Conservation (phyloP, 2,888 invertebrate genomes). For the Dryobotodes eremita region DNA sequence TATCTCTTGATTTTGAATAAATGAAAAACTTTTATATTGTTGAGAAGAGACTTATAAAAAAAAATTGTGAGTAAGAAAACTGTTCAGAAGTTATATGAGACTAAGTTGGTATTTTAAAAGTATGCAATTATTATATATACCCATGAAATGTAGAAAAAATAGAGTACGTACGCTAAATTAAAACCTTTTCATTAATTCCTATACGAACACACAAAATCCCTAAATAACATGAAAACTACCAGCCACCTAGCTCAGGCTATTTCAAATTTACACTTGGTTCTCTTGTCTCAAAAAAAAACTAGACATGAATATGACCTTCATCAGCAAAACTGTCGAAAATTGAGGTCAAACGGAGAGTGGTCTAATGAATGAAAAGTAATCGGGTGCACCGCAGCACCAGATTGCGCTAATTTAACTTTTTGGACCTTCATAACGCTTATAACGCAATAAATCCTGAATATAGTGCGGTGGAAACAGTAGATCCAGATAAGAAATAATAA, state of each 20-base stretch:
- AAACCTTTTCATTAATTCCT: background rate
- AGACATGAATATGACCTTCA: slow-evolving; percentile 12
- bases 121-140: background rate
- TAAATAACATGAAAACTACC: background rate
- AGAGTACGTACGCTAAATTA: background rate
- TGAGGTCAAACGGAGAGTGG: slow-evolving; percentile 31
- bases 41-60: background rate
- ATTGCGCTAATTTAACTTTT: slow-evolving; percentile 73
- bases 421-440: slow-evolving; percentile 60
- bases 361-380: slow-evolving; percentile 63
- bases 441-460: slow-evolving; percentile 62
- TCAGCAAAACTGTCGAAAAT: slow-evolving; percentile 37
- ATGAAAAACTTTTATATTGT: background rate
- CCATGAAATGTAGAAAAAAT: background rate
- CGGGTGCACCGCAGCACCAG: slow-evolving; percentile 65
- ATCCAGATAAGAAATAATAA: background rate
- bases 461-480: slow-evolving; percentile 49
- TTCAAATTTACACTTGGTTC: slow-evolving; percentile 17
- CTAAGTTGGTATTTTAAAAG: background rate
- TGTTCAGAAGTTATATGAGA: no score
- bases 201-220: no score
- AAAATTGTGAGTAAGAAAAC: background rate
- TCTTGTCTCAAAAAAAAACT: background rate
- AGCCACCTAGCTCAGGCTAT: background rate
- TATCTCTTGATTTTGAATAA: slow-evolving; percentile 34